Conservation (phyloP, 2,797 vertebrate genomes). For the Melanotaenia trifasciata region DNA sequence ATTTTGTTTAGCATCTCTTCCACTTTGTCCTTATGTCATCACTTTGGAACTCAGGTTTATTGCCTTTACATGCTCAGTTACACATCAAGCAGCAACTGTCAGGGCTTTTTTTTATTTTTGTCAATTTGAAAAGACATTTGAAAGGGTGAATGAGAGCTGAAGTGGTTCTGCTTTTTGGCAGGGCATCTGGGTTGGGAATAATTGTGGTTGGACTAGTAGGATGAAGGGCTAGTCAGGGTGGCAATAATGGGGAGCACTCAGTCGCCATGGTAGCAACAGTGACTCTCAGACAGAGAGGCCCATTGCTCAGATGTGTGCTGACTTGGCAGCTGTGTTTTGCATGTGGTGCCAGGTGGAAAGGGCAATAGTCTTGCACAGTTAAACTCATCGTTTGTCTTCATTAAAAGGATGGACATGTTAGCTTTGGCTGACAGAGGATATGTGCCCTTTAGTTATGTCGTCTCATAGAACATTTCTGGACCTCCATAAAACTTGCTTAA, state of each 20-base stretch:
- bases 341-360: slow-evolving; percentile 68
- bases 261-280: slow-evolving; percentile 40
- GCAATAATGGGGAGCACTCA: slow-evolving; percentile 19
- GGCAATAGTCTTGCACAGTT: slow-evolving; percentile 65
- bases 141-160: slow-evolving; percentile 42
- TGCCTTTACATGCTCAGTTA: slow-evolving; percentile 68
- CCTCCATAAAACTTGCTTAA: slow-evolving; percentile 6
- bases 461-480: slow-evolving; percentile 15
- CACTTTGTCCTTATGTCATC: slow-evolving; percentile 29
- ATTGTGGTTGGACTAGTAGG: slow-evolving; percentile 47
- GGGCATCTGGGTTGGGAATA: slow-evolving; percentile 50
- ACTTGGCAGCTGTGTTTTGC: slow-evolving; percentile 72
- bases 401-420: slow-evolving; percentile 67
- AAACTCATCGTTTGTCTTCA: slow-evolving; percentile 75
- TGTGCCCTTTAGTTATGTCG: slow-evolving; percentile 21
- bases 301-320: slow-evolving; percentile 41
- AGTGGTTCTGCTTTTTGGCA: slow-evolving; percentile 52
- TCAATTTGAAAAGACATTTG: slow-evolving; percentile 22
- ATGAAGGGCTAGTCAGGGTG: slow-evolving; percentile 50
- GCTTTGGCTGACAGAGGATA: slow-evolving; percentile 55
- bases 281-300: slow-evolving; percentile 32
- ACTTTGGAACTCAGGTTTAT: slow-evolving; percentile 34
- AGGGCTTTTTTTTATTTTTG: slow-evolving; percentile 23
- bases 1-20: slow-evolving; percentile 25
- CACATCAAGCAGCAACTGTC: slow-evolving; percentile 62